Percentiles rank a stretch among this genome's conserved stretches.
Evolutionary conservation across 2,797 vertebrate genomes (phyloP).

Genomic region (Silurus aristotelis): DNA sequence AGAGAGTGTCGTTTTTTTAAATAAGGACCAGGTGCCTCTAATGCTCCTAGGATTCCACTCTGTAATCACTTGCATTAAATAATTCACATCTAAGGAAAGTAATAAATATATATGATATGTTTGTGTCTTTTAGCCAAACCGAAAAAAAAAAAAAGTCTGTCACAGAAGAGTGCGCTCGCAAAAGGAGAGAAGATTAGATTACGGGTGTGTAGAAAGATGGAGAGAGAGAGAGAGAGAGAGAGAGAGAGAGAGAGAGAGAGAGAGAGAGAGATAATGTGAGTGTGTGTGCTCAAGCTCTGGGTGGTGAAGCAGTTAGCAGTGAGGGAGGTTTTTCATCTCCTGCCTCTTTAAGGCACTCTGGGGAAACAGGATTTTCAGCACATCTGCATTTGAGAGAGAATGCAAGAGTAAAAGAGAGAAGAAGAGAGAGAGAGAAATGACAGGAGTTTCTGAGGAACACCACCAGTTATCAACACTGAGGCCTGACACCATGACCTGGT

Average conservation of each 20-base stretch:
- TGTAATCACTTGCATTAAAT: constrained; percentile 76
- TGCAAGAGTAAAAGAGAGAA: too few relatives aligned
- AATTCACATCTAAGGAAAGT: constrained; percentile 79
- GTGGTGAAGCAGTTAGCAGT: constrained; percentile 55
- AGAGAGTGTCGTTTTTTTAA: constrained; percentile 29
- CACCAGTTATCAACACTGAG: constrained; percentile 35
- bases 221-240: constrained; percentile 43
- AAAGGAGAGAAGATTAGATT: constrained; percentile 80
- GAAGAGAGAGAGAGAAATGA: not conserved
- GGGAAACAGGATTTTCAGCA: constrained; percentile 64
- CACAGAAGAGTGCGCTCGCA: constrained; percentile 80
- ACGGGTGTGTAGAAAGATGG: constrained; percentile 58
- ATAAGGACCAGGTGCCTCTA: constrained; percentile 10
- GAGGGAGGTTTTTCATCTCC: constrained; percentile 54
- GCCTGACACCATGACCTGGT: constrained; percentile 38
- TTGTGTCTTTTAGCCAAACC: constrained; percentile 70
- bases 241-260: constrained; percentile 23
- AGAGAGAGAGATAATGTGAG: constrained; percentile 42
- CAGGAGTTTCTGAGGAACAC: constrained; percentile 40
- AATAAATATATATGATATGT: constrained; percentile 61
- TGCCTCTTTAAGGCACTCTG: constrained; percentile 55
- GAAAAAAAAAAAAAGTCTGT: constrained; percentile 65
- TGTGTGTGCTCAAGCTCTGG: constrained; percentile 35
- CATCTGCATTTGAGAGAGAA: constrained; percentile 63
- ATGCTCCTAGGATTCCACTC: constrained; percentile 34